phyloP scores from a whole-genome alignment of 53 echinoderm and acorn worm species.

The Crossaster papposus region DNA sequence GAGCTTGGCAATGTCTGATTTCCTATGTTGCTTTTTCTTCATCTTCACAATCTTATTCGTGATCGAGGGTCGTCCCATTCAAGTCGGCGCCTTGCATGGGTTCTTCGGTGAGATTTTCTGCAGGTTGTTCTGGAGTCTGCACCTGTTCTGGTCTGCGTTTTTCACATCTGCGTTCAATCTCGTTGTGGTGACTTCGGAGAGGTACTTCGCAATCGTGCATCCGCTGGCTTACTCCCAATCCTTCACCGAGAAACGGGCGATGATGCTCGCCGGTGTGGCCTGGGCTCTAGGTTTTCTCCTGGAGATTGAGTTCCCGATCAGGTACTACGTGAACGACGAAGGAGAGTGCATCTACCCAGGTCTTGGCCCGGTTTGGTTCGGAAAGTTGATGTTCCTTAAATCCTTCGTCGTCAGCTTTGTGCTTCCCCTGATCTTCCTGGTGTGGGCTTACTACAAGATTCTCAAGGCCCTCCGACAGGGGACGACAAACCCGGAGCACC shows the following conservation, averaged over 20 bases:
- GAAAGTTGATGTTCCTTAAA: constrained; percentile 44
- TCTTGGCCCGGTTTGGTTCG: constrained; percentile 50
- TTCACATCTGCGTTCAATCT: constrained; percentile 53
- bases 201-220: constrained; percentile 51
- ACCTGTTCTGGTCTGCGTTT: constrained; percentile 55
- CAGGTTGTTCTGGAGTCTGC: constrained; percentile 37
- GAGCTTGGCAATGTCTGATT: constrained; percentile 39
- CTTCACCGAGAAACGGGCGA: constrained; percentile 28
- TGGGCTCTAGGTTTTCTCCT: constrained; percentile 38
- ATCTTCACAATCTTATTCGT: constrained; percentile 31
- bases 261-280: constrained; percentile 26
- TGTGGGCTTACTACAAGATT: constrained; percentile 61
- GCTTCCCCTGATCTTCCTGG: constrained; percentile 37
- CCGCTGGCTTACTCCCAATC: constrained; percentile 21
- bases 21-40: constrained; percentile 42
- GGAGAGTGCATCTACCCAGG: constrained; percentile 9
- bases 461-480: constrained; percentile 27
- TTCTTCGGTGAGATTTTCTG: constrained; percentile 45
- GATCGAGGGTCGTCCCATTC: constrained; percentile 30
- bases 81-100: neutral
- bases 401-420: constrained; percentile 50
- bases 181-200: constrained; percentile 51
- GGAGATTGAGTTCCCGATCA: constrained; percentile 48
- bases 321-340: neutral
- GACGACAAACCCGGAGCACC: neutral